phyloP scores from a whole-genome alignment of 1,140 invertebrate species.

The Drosophila bipectinata region DNA sequence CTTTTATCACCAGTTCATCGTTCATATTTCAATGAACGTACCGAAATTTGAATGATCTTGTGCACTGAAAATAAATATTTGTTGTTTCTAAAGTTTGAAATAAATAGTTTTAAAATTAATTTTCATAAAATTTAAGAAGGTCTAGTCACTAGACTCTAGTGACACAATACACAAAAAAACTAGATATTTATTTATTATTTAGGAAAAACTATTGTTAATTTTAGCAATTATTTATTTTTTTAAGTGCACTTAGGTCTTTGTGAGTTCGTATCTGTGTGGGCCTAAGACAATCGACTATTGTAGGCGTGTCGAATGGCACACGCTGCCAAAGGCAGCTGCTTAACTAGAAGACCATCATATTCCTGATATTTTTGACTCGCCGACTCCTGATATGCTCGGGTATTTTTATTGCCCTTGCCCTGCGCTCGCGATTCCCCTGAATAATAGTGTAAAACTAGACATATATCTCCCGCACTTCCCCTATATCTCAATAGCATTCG shows the following conservation, averaged over 20 bases:
- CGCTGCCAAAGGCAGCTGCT: conserved; percentile 43
- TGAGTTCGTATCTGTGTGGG: conserved; percentile 4
- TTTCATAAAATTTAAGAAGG: not conserved
- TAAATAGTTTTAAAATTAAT: not conserved
- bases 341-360: conserved; percentile 14
- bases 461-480: conserved; percentile 34
- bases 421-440: conserved; percentile 49
- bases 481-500: conserved; percentile 21
- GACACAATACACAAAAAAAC: not conserved
- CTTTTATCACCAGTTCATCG: conserved; percentile 68
- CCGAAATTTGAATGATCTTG: conserved; percentile 70
- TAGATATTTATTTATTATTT: no score
- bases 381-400: conserved; percentile 57
- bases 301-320: conserved; percentile 65
- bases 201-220: no score
- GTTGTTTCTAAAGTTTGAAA: not conserved
- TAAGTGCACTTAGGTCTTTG: not conserved
- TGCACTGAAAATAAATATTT: conserved; percentile 4
- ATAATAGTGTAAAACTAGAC: conserved; percentile 63
- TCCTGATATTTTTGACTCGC: conserved; percentile 4
- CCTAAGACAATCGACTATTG: conserved; percentile 68
- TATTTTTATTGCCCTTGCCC: conserved; percentile 67
- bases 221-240: no score
- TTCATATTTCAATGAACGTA: conserved; percentile 79
- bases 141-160: not conserved